These are phyloP conservation scores for Apogon talboti DNA, from an alignment of 2,797 vertebrate genomes.

Conservation along the genomic window DNA sequence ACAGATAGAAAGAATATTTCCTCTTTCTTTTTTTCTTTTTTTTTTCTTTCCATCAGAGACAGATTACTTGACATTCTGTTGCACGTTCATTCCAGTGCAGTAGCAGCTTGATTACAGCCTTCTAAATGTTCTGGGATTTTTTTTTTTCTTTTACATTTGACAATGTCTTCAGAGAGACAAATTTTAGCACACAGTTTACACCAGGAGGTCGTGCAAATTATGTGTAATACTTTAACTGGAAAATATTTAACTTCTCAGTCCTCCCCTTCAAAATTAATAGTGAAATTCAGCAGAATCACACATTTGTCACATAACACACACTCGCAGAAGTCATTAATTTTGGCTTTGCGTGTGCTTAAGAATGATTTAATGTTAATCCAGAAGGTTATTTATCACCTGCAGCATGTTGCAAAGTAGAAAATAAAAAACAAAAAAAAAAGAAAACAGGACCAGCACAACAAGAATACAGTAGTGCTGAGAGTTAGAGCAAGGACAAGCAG, in stretches of 20 bases:
- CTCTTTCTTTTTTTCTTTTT: too few relatives aligned
- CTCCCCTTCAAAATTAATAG: constrained; percentile 10
- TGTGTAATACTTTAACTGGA: constrained; percentile 12
- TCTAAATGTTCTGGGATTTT: constrained; percentile 11
- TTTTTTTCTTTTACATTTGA: not conserved
- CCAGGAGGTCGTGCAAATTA: constrained; percentile 13
- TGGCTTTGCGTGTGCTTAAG: constrained; percentile 6
- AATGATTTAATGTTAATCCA: too few relatives aligned
- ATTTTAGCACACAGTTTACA: constrained; percentile 10
- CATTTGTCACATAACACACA: not conserved
- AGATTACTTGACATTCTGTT: constrained; percentile 21
- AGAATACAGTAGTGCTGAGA: too few relatives aligned
- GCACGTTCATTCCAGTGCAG: constrained; percentile 21
- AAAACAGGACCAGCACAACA: too few relatives aligned
- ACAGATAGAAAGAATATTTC: too few relatives aligned
- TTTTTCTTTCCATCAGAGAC: constrained; percentile 7
- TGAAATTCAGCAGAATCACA: constrained; percentile 3
- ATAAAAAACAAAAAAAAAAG: too few relatives aligned
- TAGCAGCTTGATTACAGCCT: constrained; percentile 50
- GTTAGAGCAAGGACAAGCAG: too few relatives aligned
- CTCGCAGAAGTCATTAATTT: not conserved
- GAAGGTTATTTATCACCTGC: too few relatives aligned
- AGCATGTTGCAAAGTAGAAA: too few relatives aligned
- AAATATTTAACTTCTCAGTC: constrained; percentile 19
- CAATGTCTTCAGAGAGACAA: not conserved